Evolutionary conservation across 2,888 invertebrate species (phyloP).

Genomic region (Orthosia cruda): DNA sequence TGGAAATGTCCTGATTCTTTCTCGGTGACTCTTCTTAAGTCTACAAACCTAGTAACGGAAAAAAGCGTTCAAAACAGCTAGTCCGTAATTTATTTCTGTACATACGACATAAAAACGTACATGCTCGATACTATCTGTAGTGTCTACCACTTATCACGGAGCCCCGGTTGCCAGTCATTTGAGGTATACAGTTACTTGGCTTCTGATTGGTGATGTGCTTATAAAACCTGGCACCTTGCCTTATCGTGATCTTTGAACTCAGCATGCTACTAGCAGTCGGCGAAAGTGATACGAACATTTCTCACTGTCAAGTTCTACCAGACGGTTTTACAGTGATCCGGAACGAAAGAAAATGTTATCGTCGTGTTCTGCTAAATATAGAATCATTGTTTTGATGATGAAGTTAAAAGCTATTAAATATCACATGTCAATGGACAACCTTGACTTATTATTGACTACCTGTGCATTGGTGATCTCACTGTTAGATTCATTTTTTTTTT

Average conservation of each 20-base stretch:
- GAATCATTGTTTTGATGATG: conserved; percentile 23
- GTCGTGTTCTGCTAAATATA: conserved; percentile 8
- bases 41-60: conserved; percentile 32
- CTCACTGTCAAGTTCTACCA: conserved; percentile 15
- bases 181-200: conserved; percentile 19
- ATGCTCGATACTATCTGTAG: conserved; percentile 22
- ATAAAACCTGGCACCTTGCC: conserved; percentile 55
- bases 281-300: conserved; percentile 45
- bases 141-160: conserved; percentile 44
- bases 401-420: conserved; percentile 10
- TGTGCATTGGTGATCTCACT: conserved; percentile 26
- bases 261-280: conserved; percentile 31
- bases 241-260: conserved; percentile 68
- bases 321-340: conserved; percentile 14
- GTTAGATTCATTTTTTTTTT: conserved; percentile 7
- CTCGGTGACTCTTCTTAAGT: conserved; percentile 17
- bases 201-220: conserved; percentile 44
- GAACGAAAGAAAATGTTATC: conserved; percentile 15
- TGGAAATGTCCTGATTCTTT: conserved; percentile 17
- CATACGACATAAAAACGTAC: conserved; percentile 29
- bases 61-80: conserved; percentile 29
- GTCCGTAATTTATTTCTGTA: conserved; percentile 32
- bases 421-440: conserved; percentile 32
- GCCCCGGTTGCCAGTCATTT: conserved; percentile 27
- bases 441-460: conserved; percentile 33